phyloP scores from a whole-genome alignment of 2,797 vertebrate genomes.

The Acanthiza pusilla region DNA sequence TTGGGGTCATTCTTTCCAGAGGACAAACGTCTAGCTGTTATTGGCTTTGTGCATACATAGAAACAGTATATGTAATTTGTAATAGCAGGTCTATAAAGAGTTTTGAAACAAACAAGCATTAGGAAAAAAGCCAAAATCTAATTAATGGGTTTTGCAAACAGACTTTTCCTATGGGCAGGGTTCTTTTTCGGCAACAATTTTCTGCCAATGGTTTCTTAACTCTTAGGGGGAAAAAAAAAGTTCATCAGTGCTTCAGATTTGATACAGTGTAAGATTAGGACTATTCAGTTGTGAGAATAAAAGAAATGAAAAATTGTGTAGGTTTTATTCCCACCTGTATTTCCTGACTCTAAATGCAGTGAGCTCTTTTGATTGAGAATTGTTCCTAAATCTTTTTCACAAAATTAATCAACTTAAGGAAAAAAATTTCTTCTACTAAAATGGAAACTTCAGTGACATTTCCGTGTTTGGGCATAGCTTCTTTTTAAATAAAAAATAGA shows the following conservation, averaged over 20 bases:
- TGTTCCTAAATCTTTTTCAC: not conserved
- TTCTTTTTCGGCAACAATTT: not conserved
- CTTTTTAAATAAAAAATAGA: not conserved
- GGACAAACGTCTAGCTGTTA: not conserved
- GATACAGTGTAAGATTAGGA: not conserved
- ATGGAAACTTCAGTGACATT: not conserved
- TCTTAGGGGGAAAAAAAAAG: rapidly evolving
- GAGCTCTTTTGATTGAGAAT: not conserved
- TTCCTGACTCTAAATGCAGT: not conserved
- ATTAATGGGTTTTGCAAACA: not conserved
- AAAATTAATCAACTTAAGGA: not conserved
- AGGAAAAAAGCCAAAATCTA: not conserved
- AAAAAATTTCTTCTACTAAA: not conserved
- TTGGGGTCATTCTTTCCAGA: not conserved
- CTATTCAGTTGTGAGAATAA: not conserved
- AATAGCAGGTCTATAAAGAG: not conserved
- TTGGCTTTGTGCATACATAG: not conserved
- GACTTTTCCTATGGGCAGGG: not conserved
- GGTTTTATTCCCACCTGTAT: not conserved
- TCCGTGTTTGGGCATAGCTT: rapidly evolving
- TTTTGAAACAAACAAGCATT: not conserved
- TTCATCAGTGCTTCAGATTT: not conserved
- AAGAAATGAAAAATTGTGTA: not conserved
- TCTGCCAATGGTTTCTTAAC: not conserved
- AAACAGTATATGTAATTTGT: not conserved